Percentiles rank a stretch among this genome's conserved stretches.
Evolutionary conservation across 2,797 vertebrate genomes (phyloP).

Genomic region (Novumbra hubbsi): DNA sequence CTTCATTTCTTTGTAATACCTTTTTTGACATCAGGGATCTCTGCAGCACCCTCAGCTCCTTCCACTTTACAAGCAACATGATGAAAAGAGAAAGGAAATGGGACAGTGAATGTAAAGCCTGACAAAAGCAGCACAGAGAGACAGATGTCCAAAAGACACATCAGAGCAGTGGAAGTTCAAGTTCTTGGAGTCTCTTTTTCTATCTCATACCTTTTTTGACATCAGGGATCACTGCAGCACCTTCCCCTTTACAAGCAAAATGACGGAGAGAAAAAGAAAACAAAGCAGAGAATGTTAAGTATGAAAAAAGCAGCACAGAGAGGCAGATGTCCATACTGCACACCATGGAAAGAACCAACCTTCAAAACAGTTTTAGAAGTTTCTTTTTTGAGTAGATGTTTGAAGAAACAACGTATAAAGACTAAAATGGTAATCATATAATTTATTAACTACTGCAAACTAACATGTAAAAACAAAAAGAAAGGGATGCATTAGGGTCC

Average conservation of each 20-base stretch:
- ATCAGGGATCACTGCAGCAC: conserved; percentile 42
- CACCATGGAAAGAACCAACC: too few species aligned
- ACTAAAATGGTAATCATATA: too few species aligned
- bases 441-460: too few species aligned
- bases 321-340: background rate
- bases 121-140: conserved; percentile 63
- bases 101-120: conserved; percentile 70
- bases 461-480: too few species aligned
- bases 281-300: conserved; percentile 70
- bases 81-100: conserved; percentile 67
- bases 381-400: too few species aligned
- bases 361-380: too few species aligned
- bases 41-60: conserved; percentile 62
- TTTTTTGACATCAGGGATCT: conserved; percentile 60
- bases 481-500: too few species aligned
- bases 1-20: conserved; percentile 61
- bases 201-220: conserved; percentile 71
- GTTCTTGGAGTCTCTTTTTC: too few species aligned
- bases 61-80: conserved; percentile 65
- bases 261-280: conserved; percentile 66
- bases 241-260: conserved; percentile 67
- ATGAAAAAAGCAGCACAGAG: conserved; percentile 65
- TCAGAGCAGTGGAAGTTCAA: too few species aligned
- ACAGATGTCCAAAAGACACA: background rate
- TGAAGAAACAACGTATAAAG: too few species aligned